Base-by-base conservation (phyloP, 2,888 invertebrate genomes). In the Clusia tigrina region DNA sequence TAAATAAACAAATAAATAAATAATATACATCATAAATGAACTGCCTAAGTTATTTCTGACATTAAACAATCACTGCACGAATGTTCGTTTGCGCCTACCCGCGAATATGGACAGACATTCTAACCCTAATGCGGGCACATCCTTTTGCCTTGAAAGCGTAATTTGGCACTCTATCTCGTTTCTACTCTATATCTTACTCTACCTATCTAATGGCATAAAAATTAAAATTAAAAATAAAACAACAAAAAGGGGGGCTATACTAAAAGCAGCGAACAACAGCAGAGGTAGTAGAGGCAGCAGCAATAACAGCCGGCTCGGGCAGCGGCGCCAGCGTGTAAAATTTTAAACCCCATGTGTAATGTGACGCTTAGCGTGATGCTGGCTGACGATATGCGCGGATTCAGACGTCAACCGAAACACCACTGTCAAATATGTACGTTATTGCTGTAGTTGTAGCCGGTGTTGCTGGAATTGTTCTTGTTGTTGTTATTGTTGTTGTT, bases 141-240 rank as follows among this genome's bases (percentile, higher is more conserved):
- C 32, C 17, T 56, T 51, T 32, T 48, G n/a, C 17, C 32, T 25
- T 52, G 38, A 2, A 17, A 62, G 52, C 57, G 54, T 62, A 58
- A 62, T 62, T 52, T 32, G 51, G 22, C 37, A 38, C 12, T 38
- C 22, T 55, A 38, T 55, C 5, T 37, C 55, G 12, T 22, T 55
- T 23, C 15, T 20, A 38, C 38, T 37, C 38, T 55, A n/a, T 12
- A 22, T 32, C 22, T 38, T 20, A 2, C 37, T 55, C 12, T 37
- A 10, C 48, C 26, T 24, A 32, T 38, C 62, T 66, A 68, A 68
- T 62, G 63, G 68, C 67, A 68, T 67, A 69, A 65, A 69, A 69
- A 69, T 69, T 68, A 67, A 69, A 71, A 69, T 68, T 71, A 68
- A 68, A 71, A 69, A 65, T 62, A 69, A 67, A 66, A 32, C 23